These are phyloP conservation scores for Nestor notabilis DNA, from an alignment of 2,113 vertebrate species.

Conservation along the genomic window DNA sequence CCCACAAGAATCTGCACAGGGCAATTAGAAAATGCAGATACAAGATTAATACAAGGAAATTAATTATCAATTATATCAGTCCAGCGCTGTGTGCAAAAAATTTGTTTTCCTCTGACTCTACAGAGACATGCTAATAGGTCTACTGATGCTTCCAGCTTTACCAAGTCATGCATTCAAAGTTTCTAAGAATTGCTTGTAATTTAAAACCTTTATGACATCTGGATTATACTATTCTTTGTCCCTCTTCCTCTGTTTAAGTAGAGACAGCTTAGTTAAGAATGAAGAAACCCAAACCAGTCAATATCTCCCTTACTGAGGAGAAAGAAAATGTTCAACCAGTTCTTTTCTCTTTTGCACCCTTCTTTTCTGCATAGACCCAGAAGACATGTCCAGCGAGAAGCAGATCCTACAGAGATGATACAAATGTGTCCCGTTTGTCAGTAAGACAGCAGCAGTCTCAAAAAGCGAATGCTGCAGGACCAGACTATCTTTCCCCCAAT, in stretches of 20 bases:
- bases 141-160: not conserved
- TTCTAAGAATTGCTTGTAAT: not conserved
- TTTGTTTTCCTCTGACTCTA: not conserved
- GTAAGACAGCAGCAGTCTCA: not conserved
- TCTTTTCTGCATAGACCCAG: not conserved
- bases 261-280: not conserved
- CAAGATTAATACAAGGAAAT: conserved; percentile 54
- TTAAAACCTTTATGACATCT: conserved; percentile 35
- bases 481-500: not conserved
- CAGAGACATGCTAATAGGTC: not conserved
- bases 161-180: not conserved
- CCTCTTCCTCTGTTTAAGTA: not conserved
- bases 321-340: not conserved
- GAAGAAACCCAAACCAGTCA: not conserved
- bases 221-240: not conserved
- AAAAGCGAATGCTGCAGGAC: not conserved
- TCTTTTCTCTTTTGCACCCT: not conserved
- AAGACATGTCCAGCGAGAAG: not conserved
- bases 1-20: conserved; percentile 37
- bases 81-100: not conserved
- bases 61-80: conserved; percentile 34
- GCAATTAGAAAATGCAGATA: conserved; percentile 48
- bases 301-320: not conserved
- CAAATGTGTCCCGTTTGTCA: not conserved
- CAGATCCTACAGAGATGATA: not conserved